phyloP scores from a whole-genome alignment of 30 jellyfish, hydroid and myxozoan genomes.

The Cassiopea andromeda region DNA sequence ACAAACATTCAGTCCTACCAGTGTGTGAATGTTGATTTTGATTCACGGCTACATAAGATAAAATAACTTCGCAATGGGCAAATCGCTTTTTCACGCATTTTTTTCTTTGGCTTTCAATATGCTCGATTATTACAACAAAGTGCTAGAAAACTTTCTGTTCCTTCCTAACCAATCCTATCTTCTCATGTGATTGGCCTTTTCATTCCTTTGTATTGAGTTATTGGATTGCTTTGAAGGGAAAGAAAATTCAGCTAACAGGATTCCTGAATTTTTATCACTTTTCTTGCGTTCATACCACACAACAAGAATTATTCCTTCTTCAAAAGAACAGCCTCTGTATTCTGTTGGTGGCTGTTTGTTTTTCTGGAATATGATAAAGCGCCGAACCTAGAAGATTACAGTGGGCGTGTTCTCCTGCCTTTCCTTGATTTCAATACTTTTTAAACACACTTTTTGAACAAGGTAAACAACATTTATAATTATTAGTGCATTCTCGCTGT shows the following conservation, averaged over 20 bases:
- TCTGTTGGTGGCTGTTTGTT: neutral
- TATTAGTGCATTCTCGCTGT: neutral
- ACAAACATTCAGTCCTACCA: neutral
- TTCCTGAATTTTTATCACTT: neutral
- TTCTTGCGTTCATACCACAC: neutral
- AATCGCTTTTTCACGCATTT: neutral
- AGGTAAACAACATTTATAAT: neutral
- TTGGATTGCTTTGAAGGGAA: neutral
- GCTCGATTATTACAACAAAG: neutral
- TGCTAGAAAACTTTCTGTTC: neutral
- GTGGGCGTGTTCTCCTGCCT: neutral
- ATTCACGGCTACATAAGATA: constrained; percentile 29
- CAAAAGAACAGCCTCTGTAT: neutral
- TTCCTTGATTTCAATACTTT: neutral
- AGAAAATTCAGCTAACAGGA: neutral
- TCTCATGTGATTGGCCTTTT: neutral
- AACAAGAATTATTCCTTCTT: neutral
- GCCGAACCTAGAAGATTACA: neutral
- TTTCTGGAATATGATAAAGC: neutral
- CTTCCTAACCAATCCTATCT: constrained; percentile 16
- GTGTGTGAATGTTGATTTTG: constrained; percentile 23
- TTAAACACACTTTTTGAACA: neutral
- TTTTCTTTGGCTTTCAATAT: constrained; percentile 10
- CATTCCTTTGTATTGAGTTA: neutral
- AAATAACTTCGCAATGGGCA: constrained; percentile 16